Percentiles rank a stretch among this genome's conserved stretches.
phyloP scores from a whole-genome alignment of 2,888 invertebrate genomes.

The Drosophila infuscata region DNA sequence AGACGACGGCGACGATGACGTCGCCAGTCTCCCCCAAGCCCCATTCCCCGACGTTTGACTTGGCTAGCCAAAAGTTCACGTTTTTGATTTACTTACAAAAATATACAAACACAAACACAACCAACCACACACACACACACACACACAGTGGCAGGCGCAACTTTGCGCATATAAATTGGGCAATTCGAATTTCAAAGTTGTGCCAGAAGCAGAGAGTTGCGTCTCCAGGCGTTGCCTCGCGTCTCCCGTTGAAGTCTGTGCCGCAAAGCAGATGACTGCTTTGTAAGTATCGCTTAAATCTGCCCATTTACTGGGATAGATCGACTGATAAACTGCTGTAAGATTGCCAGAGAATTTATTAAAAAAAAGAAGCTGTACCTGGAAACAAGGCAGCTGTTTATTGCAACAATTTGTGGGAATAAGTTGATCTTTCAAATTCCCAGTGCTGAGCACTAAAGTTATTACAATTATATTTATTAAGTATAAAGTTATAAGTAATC shows the following conservation, averaged over 20 bases:
- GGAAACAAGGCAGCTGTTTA: background rate
- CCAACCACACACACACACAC: conserved; percentile 9
- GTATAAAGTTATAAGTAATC: background rate
- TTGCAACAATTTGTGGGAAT: background rate
- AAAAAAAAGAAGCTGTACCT: background rate
- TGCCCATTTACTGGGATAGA: conserved; percentile 39
- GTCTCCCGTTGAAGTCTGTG: background rate
- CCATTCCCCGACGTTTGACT: conserved; percentile 41
- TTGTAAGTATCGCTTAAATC: conserved; percentile 42
- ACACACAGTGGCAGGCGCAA: conserved; percentile 37
- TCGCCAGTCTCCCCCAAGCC: conserved; percentile 21
- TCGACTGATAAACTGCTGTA: conserved; percentile 15
- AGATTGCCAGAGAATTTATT: conserved; percentile 4
- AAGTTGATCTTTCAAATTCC: background rate
- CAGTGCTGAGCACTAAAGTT: background rate
- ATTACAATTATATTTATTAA: background rate
- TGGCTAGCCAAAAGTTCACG: conserved; percentile 69
- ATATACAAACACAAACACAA: conserved; percentile 20
- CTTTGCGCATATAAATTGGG: conserved; percentile 74
- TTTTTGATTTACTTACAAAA: conserved; percentile 71
- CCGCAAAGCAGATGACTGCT: conserved; percentile 6
- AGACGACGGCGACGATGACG: conserved; percentile 58
- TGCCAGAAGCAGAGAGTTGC: conserved; percentile 35
- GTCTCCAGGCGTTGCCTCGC: background rate
- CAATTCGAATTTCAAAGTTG: conserved; percentile 50